Base-by-base conservation (phyloP, 2,113 vertebrate genomes). In the Catharus bicknelli region DNA sequence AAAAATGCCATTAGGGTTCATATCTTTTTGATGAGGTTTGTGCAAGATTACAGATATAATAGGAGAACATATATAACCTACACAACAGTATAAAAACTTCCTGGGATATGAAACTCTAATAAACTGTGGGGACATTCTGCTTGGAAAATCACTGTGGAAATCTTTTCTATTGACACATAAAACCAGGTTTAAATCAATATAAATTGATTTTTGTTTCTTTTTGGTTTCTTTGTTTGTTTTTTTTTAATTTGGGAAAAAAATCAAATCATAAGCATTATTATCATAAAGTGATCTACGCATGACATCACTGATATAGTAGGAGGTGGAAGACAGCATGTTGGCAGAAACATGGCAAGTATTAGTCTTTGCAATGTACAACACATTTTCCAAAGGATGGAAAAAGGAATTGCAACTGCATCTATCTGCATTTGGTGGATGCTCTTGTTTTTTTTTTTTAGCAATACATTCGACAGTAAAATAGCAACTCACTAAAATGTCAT, bases 61-160 rank as follows among this genome's bases (percentile, higher is more conserved):
- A 62, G 18, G 6, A 42, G 30, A 50, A 8, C 3, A 34, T 47
- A 53, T 26, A 11, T 30, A 21, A 16, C 11, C 66, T 70, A 25
- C 1, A 1, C 14, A 67, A 27, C 2, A 1, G 4, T 17, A 43
- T 53, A 55, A 74, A 73, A 68, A 48, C 9, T 72, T 54, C 3
- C 6, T 27, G 32, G 25, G n/a, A 34, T 50, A 20, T 54, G 23
- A 72, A 72, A 6, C 0, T 50, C 32, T 63, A 43, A 51, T 7
- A 34, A 86, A 78, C 5, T n/a, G 2, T 4, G 32, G 7, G 10
- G 13, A 22, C 5, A 26, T 8, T 13, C 1, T 58, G 8, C 7
- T 67, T 47, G 32, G 42, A 91, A 92, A 90, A 57, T 48, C 34
- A 34, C 25, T 11, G 13, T 25, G 26, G 23, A 78, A 51, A 4